These are phyloP conservation scores for Buceros bicornis DNA, from an alignment of 2,797 vertebrate species.

Conservation along the genomic window DNA sequence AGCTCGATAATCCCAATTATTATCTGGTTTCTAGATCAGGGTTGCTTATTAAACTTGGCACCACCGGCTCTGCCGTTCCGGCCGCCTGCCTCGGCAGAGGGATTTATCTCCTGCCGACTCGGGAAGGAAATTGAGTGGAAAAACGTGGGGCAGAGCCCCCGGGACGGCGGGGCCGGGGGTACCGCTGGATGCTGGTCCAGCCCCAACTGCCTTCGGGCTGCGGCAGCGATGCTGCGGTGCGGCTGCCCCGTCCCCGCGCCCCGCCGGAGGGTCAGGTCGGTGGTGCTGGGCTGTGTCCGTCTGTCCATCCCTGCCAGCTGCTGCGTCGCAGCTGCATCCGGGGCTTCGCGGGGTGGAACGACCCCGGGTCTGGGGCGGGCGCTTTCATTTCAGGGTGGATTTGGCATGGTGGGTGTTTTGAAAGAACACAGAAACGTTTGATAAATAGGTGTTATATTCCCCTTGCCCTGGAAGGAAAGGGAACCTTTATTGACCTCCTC, in stretches of 20 bases:
- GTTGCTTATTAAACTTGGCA: constrained; percentile 71
- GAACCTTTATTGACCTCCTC: neutral
- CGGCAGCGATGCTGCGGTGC: too few relatives aligned
- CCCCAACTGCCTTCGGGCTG: rapidly evolving
- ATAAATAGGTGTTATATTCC: rapidly evolving
- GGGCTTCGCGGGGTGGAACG: rapidly evolving
- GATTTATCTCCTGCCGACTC: constrained; percentile 35
- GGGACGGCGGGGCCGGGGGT: neutral
- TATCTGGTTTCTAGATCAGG: constrained; percentile 59
- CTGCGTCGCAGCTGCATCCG: neutral
- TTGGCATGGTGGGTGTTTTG: rapidly evolving
- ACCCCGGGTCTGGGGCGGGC: rapidly evolving
- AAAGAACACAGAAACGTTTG: rapidly evolving
- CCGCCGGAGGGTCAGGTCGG: neutral
- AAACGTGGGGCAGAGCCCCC: neutral
- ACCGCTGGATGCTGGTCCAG: neutral
- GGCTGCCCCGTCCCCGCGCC: too few relatives aligned
- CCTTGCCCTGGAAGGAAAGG: neutral
- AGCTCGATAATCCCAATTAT: constrained; percentile 65
- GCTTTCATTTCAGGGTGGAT: neutral
- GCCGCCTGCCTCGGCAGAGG: constrained; percentile 52
- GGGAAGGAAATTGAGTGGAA: constrained; percentile 67
- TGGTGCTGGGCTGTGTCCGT: neutral
- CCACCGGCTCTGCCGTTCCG: constrained; percentile 53
- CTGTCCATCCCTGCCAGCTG: neutral